A percentile compares a stretch with the other conserved stretches of the same genome.
Conservation (phyloP, 2,113 vertebrate species). For the Perccottus glenii region DNA sequence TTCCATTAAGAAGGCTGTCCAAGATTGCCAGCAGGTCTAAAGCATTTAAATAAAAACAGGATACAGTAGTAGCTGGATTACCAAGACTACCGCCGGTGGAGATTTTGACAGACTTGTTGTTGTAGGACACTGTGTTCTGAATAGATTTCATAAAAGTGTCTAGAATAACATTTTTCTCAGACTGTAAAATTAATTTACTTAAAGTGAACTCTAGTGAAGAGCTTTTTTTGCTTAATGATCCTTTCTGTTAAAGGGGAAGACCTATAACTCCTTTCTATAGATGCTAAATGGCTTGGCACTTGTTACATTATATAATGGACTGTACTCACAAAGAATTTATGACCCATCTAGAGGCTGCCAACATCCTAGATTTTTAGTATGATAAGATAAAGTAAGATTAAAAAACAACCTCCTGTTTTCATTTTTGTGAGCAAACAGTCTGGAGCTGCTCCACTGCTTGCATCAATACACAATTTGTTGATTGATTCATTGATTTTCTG, state of each 20-base stretch:
- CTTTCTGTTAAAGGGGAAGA: slow-evolving; percentile 1
- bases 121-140: background rate
- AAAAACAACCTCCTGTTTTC: slow-evolving; percentile 5
- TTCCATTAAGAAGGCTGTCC: slow-evolving; percentile 28
- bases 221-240: background rate
- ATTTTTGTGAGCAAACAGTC: slow-evolving; percentile 22
- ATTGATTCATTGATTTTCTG: slow-evolving; percentile 55
- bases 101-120: too few relatives aligned
- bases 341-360: slow-evolving; percentile 27
- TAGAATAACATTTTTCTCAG: background rate
- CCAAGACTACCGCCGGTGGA: background rate
- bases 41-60: slow-evolving; percentile 18
- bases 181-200: too few relatives aligned
- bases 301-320: slow-evolving; percentile 36
- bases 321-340: slow-evolving; percentile 32
- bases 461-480: slow-evolving; percentile 40
- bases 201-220: background rate
- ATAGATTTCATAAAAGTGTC: background rate
- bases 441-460: slow-evolving; percentile 5
- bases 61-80: slow-evolving; percentile 11
- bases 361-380: slow-evolving; percentile 5
- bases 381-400: background rate
- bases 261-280: slow-evolving; percentile 20
- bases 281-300: slow-evolving; percentile 28
- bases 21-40: slow-evolving; percentile 22